Evolutionary conservation across 2,888 invertebrate species (phyloP).

Genomic region (Formica aserva): DNA sequence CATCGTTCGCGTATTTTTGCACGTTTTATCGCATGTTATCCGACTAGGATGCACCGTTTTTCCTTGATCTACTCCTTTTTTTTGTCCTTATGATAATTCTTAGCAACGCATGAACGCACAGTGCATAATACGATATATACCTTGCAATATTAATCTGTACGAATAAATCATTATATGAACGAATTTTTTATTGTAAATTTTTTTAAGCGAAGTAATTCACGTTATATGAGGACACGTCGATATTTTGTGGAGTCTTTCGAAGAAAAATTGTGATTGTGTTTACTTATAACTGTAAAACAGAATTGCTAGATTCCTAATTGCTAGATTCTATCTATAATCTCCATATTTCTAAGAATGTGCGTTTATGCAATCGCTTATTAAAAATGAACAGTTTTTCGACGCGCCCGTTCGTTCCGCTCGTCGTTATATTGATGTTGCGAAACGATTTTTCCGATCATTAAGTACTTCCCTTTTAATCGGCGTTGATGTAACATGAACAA

Average conservation of each 20-base stretch:
- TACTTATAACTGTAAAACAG: background rate
- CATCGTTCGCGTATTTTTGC: constrained; percentile 23
- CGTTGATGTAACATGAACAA: constrained; percentile 11
- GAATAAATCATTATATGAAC: background rate
- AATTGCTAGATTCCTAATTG: background rate
- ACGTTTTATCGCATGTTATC: constrained; percentile 19
- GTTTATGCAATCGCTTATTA: background rate
- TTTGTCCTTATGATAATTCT: constrained; percentile 24
- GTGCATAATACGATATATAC: background rate
- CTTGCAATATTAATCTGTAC: background rate
- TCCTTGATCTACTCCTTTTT: constrained; percentile 35
- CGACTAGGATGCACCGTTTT: constrained; percentile 37
- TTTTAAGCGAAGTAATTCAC: background rate
- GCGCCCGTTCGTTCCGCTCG: background rate
- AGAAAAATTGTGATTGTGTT: background rate
- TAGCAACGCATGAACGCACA: constrained; percentile 1
- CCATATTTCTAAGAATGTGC: constrained; percentile 8
- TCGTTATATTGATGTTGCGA: constrained; percentile 12
- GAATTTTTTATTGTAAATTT: background rate
- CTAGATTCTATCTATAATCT: constrained; percentile 6
- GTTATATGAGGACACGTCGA: background rate
- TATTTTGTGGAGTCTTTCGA: background rate
- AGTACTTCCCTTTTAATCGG: background rate
- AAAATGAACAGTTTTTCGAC: constrained; percentile 26
- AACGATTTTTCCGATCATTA: constrained; percentile 25